phyloP scores from a whole-genome alignment of 2,113 vertebrate species.

The Aplodontia rufa region DNA sequence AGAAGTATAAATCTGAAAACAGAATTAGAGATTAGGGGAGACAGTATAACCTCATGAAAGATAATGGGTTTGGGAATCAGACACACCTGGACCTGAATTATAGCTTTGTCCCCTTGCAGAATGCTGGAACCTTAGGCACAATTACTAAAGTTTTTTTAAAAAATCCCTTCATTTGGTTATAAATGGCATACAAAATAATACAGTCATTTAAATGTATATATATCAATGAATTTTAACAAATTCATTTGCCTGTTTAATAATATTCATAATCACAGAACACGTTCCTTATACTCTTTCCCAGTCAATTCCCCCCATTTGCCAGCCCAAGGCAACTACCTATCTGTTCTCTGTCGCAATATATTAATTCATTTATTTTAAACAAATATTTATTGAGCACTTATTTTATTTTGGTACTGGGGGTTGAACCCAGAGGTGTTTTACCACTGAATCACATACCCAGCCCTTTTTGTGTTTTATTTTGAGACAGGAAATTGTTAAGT shows the following conservation, averaged over 20 bases:
- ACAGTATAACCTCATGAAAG: neutral
- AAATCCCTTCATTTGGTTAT: neutral
- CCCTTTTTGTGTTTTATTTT: too few species aligned
- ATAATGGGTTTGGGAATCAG: neutral
- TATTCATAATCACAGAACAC: neutral
- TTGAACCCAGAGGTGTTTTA: too few species aligned
- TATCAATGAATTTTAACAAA: conserved; percentile 12
- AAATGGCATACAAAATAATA: neutral
- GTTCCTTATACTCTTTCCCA: neutral
- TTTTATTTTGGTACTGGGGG: too few species aligned
- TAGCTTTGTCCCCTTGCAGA: conserved; percentile 2
- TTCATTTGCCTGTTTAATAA: neutral
- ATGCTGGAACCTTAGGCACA: neutral
- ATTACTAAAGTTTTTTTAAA: neutral
- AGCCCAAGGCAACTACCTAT: neutral
- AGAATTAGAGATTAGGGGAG: neutral
- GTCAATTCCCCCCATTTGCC: neutral
- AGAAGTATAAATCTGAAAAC: neutral
- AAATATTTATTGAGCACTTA: neutral
- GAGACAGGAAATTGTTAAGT: too few species aligned
- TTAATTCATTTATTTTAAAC: neutral
- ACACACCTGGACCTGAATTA: neutral
- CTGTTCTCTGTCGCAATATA: neutral
- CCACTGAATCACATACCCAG: too few species aligned
- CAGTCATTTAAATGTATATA: neutral